phyloP scores from a whole-genome alignment of 2,797 vertebrate species.

The Gallinago stenura region DNA sequence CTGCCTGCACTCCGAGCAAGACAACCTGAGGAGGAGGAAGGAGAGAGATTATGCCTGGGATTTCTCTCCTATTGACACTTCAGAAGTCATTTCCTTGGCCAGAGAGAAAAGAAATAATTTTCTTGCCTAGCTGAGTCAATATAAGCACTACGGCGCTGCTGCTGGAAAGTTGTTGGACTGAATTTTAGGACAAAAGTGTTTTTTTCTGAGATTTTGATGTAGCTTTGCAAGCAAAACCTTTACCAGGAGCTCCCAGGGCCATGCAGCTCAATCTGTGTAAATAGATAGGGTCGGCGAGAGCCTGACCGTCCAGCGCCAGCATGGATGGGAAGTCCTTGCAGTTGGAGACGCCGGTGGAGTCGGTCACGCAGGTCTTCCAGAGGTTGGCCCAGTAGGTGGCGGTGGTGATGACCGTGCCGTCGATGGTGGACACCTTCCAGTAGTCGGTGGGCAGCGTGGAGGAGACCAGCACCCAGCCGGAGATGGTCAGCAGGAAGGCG shows the following conservation, averaged over 20 bases:
- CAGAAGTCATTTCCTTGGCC: neutral
- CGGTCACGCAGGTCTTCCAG: conserved; percentile 96
- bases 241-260: neutral
- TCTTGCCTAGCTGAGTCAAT: neutral
- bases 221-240: neutral
- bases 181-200: neutral
- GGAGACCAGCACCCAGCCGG: conserved; percentile 93
- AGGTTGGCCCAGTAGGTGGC: conserved; percentile 94
- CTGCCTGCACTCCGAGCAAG: neutral
- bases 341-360: conserved; percentile 95
- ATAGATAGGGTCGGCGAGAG: neutral
- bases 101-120: neutral
- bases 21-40: neutral
- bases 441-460: conserved; percentile 94
- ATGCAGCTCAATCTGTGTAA: neutral
- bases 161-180: neutral
- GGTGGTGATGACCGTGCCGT: conserved; percentile 95
- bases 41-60: neutral
- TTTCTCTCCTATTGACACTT: neutral
- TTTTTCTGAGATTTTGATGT: neutral
- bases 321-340: conserved; percentile 97
- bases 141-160: neutral
- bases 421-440: conserved; percentile 94
- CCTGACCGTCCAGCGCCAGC: conserved; percentile 81
- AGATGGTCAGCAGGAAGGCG: conserved; percentile 86